Base-by-base conservation (phyloP, 2,888 invertebrate species). In the Leistus spinibarbis region DNA sequence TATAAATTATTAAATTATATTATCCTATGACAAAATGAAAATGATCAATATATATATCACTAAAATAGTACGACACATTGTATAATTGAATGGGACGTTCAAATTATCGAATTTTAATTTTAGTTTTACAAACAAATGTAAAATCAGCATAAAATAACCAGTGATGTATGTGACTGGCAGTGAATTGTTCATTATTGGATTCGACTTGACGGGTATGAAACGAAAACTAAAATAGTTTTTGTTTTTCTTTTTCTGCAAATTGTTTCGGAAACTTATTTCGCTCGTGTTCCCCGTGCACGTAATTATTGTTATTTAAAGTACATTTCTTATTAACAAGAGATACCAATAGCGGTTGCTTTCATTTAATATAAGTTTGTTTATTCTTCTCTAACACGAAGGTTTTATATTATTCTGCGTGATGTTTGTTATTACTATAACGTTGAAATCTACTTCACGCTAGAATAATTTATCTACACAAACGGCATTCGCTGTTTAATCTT, bases 161-260 rank as follows among this genome's bases (percentile, higher is more conserved):
- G n/a, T 40, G 40, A 40, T 13, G 40, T 40, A 13, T 40, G 40
- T 40, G 40, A 40, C 40, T 40, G 40, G 40, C 40, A 40, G 40
- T 1, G 40, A 40, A 40, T 40, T 40, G 40, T 40, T 40, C 40
- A 40, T 40, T 40, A 40, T 40, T 40, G 40, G 40, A 40, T 40
- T 40, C 60, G 40, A 40, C 66, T 72, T 72, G 72, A 72, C 65
- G 72, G 72, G 66, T 72, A 72, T 72, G 64, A 66, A 72, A 72
- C 57, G 72, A 72, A 72, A 72, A 72, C 66, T 65, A 65, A 72
- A 64, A 72, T 56, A 23, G 40, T 7, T 40, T 40, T 24, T 24
- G 3, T 24, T 24, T 40, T 40, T 10, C 13, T 40, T 40, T 40
- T 40, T 40, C 40, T 13, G 3, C 7, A 10, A 40, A 40, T 2